Conservation (phyloP, 2,113 vertebrate genomes). For the Irena cyanogastra region DNA sequence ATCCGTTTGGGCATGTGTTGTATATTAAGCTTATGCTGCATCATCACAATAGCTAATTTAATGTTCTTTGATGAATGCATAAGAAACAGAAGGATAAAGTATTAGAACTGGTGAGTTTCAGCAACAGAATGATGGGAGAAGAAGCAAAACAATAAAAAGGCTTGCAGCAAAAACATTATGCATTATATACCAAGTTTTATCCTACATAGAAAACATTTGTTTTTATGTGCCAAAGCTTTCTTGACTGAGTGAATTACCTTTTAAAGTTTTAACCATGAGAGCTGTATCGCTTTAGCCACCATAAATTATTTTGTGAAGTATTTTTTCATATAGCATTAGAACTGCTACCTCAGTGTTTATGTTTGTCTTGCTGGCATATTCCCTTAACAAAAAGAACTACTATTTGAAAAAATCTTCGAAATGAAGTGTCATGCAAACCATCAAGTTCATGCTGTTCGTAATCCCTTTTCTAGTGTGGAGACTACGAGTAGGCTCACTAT, state of each 20-base stretch:
- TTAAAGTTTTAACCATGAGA: background rate
- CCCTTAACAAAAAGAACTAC: background rate
- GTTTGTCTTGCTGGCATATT: background rate
- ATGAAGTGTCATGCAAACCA: background rate
- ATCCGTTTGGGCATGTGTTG: background rate
- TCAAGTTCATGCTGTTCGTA: background rate
- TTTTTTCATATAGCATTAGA: background rate
- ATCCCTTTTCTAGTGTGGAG: background rate
- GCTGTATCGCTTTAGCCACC: background rate
- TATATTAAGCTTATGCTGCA: background rate
- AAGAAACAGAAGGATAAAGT: background rate
- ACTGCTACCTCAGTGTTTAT: background rate
- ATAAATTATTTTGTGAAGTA: background rate
- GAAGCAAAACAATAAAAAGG: background rate
- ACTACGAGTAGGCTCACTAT: background rate
- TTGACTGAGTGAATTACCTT: background rate
- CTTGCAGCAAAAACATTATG: background rate
- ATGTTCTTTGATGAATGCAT: rapidly evolving
- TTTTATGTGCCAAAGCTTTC: background rate
- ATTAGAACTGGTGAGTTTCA: background rate
- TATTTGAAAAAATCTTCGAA: background rate
- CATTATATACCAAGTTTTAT: background rate
- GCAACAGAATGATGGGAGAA: background rate
- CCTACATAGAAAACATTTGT: background rate
- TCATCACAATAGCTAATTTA: background rate